phyloP scores from a whole-genome alignment of 2,797 vertebrate genomes.

The Sardinella longiceps region DNA sequence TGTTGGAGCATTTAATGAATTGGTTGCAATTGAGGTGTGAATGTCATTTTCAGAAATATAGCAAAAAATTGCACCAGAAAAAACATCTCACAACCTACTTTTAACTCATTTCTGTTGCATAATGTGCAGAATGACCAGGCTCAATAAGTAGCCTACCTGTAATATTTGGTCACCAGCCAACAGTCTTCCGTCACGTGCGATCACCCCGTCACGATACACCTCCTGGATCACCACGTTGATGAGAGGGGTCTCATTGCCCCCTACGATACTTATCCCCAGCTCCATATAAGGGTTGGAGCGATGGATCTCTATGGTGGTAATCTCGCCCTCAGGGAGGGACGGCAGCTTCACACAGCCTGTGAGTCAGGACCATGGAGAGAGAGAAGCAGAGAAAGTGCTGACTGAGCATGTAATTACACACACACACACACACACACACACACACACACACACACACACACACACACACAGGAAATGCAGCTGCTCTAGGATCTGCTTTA shows the following conservation, averaged over 20 bases:
- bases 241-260: constrained; percentile 97
- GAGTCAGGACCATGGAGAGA: constrained; percentile 44
- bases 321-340: constrained; percentile 95
- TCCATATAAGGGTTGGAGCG: constrained; percentile 95
- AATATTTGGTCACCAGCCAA: constrained; percentile 97
- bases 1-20: no score
- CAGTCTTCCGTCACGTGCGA: constrained; percentile 93
- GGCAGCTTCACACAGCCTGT: constrained; percentile 89
- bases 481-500: neutral
- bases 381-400: neutral
- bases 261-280: constrained; percentile 96
- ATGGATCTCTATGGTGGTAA: constrained; percentile 95
- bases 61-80: no score
- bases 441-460: constrained; percentile 27
- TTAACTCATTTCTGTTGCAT: neutral
- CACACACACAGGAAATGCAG: neutral
- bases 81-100: no score
- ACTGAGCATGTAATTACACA: neutral
- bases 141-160: constrained; percentile 79
- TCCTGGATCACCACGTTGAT: constrained; percentile 99
- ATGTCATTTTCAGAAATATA: no score
- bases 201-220: constrained; percentile 95
- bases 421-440: constrained; percentile 37
- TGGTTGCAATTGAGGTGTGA: no score
- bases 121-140: neutral